Percentiles rank a stretch among this genome's conserved stretches.
Conservation (phyloP, 2,888 invertebrate species). For the Malthinus flaveolus region DNA sequence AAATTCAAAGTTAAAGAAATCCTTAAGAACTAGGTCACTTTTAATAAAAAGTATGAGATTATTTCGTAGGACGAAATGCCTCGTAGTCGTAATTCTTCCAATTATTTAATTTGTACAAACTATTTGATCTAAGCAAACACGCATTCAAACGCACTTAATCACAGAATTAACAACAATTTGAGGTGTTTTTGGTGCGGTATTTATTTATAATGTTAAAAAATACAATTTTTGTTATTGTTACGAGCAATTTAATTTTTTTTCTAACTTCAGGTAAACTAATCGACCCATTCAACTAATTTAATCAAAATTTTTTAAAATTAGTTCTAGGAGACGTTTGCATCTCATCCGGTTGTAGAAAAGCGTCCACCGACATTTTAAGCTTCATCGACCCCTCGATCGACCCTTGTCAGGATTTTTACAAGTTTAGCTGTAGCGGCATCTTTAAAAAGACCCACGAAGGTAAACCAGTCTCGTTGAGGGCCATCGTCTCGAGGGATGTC, state of each 20-base stretch:
- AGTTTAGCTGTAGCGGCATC: constrained; percentile 74
- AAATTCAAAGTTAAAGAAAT: not conserved
- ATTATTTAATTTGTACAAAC: constrained; percentile 6
- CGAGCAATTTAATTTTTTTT: constrained; percentile 1
- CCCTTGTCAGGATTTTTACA: constrained; percentile 78
- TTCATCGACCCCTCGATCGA: constrained; percentile 69
- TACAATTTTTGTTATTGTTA: not conserved
- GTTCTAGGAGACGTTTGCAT: constrained; percentile 39
- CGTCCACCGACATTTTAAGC: constrained; percentile 68
- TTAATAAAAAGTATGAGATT: constrained; percentile 6
- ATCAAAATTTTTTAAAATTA: not conserved
- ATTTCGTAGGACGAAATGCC: constrained; percentile 5
- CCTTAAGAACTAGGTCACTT: constrained; percentile 5
- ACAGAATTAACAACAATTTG: not conserved
- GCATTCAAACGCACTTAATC: constrained; percentile 4
- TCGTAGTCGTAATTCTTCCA: constrained; percentile 5
- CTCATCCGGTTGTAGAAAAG: constrained; percentile 73
- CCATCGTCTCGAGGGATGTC: constrained; percentile 53
- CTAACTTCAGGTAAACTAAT: not conserved
- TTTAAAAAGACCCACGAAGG: constrained; percentile 71
- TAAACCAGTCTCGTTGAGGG: constrained; percentile 58
- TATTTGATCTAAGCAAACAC: constrained; percentile 5
- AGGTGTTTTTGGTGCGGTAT: not conserved
- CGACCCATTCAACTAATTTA: not conserved
- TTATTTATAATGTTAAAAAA: constrained; percentile 2